Evolutionary conservation across 2,888 invertebrate species (phyloP), one percentile per base, ranked within the genome.

Genomic region (Halocaridina rubra): DNA sequence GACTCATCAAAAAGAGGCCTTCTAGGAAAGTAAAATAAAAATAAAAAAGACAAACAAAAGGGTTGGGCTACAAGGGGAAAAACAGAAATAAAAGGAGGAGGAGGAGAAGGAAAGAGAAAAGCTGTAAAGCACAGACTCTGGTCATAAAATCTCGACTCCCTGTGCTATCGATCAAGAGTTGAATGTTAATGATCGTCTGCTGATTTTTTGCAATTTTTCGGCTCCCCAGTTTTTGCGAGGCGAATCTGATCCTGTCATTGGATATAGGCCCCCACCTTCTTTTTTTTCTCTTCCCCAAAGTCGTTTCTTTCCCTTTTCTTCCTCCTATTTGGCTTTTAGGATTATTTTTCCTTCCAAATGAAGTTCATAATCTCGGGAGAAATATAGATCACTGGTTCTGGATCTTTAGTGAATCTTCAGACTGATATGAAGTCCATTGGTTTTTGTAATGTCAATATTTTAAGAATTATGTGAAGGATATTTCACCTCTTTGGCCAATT

Each of bases 181-280:
- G 72, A 80, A 80, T 80, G 80, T 71, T 80, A 80, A 80, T 80
- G 80, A 80, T 80, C 80, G 72, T 59, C 29, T 22, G 29, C 29
- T 67, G 24, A 67, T 27, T 27, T 67, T 22, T 22, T 67, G 24
- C 67, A 67, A 53, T 67, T n/a, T 67, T 16, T 67, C 67, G 27
- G 2, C n/a, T 30, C n/a, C 67, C 30, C 29, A 29, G 5, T 67
- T n/a, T 53, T 53, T 19, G 53, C 53, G 53, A n/a, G n/a, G 53
- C 53, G 53, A 19, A 53, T 53, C 53, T n/a, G 53, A 53, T 53
- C 19, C 19, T 53, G 53, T 53, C 53, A 53, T 53, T 53, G 53
- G 53, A 53, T 53, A 53, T n/a, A 3, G 19, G 4, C 10, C 30
- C 30, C 24, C n/a, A 1, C 30, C 27, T 27, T 2, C 30, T n/a